Percentiles rank a stretch among this genome's conserved stretches.
Evolutionary conservation across 2,888 invertebrate genomes (phyloP).

Genomic region (Rhamnusium bicolor): DNA sequence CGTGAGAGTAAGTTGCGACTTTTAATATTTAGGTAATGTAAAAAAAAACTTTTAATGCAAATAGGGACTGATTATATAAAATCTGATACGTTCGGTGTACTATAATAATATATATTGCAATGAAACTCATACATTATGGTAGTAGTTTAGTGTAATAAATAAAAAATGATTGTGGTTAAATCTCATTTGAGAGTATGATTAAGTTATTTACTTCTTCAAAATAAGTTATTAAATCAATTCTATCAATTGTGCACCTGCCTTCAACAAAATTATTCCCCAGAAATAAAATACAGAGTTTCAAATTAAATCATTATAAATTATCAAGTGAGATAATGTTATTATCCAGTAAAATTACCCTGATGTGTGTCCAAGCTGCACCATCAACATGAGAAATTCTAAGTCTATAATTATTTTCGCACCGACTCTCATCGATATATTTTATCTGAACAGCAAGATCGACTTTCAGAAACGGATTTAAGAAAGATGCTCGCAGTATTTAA

Average conservation of each 20-base stretch:
- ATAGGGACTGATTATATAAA: too few relatives aligned
- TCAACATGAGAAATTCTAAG: constrained; percentile 20
- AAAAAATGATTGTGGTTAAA: background rate
- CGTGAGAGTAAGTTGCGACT: too few relatives aligned
- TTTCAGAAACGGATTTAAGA: constrained; percentile 5
- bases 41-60: too few relatives aligned
- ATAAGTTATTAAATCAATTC: background rate
- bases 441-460: constrained; percentile 19
- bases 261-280: background rate
- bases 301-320: constrained; percentile 25
- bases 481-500: background rate
- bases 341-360: constrained; percentile 19
- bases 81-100: too few relatives aligned
- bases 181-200: background rate
- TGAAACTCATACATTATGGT: too few relatives aligned
- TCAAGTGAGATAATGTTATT: constrained; percentile 29
- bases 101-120: too few relatives aligned
- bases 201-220: background rate
- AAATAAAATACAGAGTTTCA: background rate
- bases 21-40: too few relatives aligned
- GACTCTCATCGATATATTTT: constrained; percentile 27
- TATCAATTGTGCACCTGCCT: background rate
- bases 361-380: constrained; percentile 20
- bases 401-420: constrained; percentile 30
- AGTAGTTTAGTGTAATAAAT: too few relatives aligned